A percentile compares a stretch with the other conserved stretches of the same genome.
phyloP scores from a whole-genome alignment of 2,113 vertebrate genomes.

The Echinops telfairi region DNA sequence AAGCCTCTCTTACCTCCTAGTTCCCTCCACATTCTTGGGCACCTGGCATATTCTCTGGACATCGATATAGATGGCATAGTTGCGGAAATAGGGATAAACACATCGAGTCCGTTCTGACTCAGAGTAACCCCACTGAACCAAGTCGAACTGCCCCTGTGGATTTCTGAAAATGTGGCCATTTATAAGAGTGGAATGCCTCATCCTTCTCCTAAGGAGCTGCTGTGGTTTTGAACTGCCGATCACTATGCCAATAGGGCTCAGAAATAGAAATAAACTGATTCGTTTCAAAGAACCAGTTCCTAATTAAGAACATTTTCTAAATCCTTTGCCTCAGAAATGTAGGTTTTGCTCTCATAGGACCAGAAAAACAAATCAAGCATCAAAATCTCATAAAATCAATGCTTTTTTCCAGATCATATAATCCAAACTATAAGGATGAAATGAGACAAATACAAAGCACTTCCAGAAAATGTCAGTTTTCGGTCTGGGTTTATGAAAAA shows the following conservation, averaged over 20 bases:
- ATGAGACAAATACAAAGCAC: conserved; percentile 13
- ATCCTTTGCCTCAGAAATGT: conserved; percentile 1
- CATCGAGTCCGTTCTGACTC: neutral
- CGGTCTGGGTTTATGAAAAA: neutral
- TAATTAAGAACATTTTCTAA: neutral
- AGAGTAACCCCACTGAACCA: neutral
- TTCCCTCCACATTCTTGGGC: too few relatives aligned
- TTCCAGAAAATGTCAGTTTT: neutral
- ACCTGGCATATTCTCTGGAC: too few relatives aligned
- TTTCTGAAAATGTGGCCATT: neutral
- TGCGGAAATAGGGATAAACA: neutral
- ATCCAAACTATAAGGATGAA: conserved; percentile 20
- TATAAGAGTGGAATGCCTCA: too few relatives aligned
- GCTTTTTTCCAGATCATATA: too few relatives aligned
- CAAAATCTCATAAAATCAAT: conserved; percentile 35
- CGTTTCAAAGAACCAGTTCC: neutral
- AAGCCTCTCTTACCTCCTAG: too few relatives aligned
- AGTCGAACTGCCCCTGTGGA: neutral
- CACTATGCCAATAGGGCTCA: neutral
- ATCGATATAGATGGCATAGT: neutral
- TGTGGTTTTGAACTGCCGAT: neutral
- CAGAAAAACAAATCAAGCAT: conserved; percentile 22
- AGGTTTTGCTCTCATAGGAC: conserved; percentile 8
- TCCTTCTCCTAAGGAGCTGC: too few relatives aligned
- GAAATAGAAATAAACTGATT: neutral